These are phyloP conservation scores for Drosophila trichaetosa DNA, from an alignment of 2,888 invertebrate genomes.

Conservation along the genomic window DNA sequence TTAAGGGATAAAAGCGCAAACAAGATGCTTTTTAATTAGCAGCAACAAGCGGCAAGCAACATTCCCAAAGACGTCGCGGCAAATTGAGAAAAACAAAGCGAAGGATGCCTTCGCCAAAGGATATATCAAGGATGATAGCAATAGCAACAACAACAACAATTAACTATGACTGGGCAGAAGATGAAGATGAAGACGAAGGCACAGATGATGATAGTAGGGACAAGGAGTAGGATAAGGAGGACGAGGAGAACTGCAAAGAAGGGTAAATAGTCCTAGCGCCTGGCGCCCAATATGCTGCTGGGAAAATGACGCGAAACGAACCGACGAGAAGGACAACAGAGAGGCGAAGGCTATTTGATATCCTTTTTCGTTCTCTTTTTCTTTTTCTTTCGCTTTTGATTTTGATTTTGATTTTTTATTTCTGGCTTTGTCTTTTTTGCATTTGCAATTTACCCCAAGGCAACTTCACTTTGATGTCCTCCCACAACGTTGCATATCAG, in stretches of 20 bases:
- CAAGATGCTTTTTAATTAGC: conserved; percentile 72
- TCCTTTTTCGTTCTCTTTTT: conserved; percentile 10
- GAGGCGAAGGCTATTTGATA: conserved; percentile 16
- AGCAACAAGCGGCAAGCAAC: conserved; percentile 57
- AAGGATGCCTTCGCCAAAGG: conserved; percentile 39
- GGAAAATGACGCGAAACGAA: conserved; percentile 61
- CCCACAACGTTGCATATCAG: background rate
- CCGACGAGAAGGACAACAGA: conserved; percentile 35
- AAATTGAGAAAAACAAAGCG: conserved; percentile 45
- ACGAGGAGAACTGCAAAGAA: conserved; percentile 38
- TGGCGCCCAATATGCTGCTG: conserved; percentile 64
- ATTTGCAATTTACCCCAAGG: conserved; percentile 36
- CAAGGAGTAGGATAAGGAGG: background rate
- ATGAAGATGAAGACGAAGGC: conserved; percentile 16
- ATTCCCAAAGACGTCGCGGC: conserved; percentile 22
- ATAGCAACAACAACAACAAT: conserved; percentile 41
- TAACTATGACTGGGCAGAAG: conserved; percentile 32
- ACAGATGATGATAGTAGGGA: conserved; percentile 11
- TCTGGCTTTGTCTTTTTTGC: conserved; percentile 12
- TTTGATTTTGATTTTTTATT: conserved; percentile 11
- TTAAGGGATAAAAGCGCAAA: conserved; percentile 24
- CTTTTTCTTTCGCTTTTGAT: conserved; percentile 3
- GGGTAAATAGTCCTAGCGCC: conserved; percentile 39
- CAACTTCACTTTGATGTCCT: conserved; percentile 41
- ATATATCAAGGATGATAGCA: conserved; percentile 37